A percentile compares a stretch with the other conserved stretches of the same genome.
These are phyloP conservation scores for Heloderma charlesbogerti DNA, from an alignment of 2,113 vertebrate species.

Conservation along the genomic window DNA sequence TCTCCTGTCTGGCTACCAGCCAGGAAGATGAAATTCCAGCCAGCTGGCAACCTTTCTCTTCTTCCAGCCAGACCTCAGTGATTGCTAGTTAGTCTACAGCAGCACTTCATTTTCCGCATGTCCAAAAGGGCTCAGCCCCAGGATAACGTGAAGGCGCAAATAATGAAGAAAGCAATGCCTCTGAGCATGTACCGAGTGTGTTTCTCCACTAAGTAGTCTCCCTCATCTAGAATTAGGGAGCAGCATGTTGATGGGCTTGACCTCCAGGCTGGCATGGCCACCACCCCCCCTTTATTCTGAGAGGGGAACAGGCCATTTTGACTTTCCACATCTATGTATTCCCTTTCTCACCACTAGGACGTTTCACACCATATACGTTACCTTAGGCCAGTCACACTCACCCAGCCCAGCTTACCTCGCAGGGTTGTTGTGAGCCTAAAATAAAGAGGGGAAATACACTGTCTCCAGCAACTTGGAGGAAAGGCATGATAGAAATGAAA, in stretches of 20 bases:
- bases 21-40: not conserved
- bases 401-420: not conserved
- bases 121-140: not conserved
- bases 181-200: not conserved
- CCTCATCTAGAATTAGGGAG: not conserved
- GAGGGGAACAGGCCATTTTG: not conserved
- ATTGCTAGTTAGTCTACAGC: no score
- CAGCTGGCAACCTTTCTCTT: not conserved
- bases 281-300: not conserved
- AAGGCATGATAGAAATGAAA: no score
- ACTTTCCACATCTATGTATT: not conserved
- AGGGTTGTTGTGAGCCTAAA: not conserved
- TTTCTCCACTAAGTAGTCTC: not conserved
- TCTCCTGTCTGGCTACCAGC: not conserved
- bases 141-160: not conserved
- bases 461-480: not conserved
- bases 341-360: not conserved
- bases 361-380: not conserved
- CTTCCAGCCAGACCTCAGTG: not conserved
- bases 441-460: not conserved
- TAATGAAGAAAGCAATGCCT: not conserved
- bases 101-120: not conserved
- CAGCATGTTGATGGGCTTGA: not conserved
- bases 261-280: not conserved
- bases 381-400: not conserved